Percentiles rank a stretch among this genome's conserved stretches.
Evolutionary conservation across 2,113 vertebrate genomes (phyloP).

Genomic region (Mustela lutreola): DNA sequence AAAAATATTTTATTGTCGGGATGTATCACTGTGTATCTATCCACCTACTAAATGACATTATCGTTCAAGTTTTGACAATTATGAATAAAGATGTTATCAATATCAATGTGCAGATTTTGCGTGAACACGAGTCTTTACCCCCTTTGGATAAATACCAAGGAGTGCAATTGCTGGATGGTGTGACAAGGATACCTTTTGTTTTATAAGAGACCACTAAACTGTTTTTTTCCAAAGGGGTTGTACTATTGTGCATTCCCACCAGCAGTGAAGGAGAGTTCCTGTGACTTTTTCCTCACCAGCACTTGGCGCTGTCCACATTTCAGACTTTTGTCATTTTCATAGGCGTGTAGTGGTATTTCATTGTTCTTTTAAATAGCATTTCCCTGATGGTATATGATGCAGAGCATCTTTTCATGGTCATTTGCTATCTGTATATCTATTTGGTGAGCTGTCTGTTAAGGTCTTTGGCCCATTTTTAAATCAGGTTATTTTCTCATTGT

Average conservation of each 20-base stretch:
- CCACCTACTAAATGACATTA: background rate
- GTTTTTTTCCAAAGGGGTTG: background rate
- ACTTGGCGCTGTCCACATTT: background rate
- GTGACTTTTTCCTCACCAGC: background rate
- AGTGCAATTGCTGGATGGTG: background rate
- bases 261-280: background rate
- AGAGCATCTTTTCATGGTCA: background rate
- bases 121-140: background rate
- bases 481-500: background rate
- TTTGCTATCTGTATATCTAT: background rate
- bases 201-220: background rate
- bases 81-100: background rate
- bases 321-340: too few relatives aligned
- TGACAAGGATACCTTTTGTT: background rate
- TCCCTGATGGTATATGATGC: background rate
- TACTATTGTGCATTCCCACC: background rate
- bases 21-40: background rate
- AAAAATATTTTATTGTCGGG: background rate
- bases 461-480: background rate
- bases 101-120: background rate
- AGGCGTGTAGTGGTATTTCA: background rate
- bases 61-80: background rate
- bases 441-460: background rate
- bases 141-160: background rate
- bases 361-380: background rate